A percentile compares a stretch with the other conserved stretches of the same genome.
Conservation (phyloP, 1,140 invertebrate genomes). For the Coenobita brevimanus region DNA sequence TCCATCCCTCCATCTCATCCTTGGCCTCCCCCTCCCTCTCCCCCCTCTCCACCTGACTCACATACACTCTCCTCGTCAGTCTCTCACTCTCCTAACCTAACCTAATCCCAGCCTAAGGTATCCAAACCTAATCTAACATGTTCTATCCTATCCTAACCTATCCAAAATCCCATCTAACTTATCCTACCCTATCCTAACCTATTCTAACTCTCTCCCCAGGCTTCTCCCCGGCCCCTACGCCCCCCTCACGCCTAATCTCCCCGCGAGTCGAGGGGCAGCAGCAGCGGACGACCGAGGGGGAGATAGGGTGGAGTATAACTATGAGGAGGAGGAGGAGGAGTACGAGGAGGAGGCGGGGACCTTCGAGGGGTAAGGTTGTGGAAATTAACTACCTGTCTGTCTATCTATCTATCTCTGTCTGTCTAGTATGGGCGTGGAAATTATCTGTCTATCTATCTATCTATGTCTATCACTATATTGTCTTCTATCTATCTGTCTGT, state of each 20-base stretch:
- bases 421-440: background rate
- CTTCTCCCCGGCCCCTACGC: slow-evolving; percentile 24
- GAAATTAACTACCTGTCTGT: background rate
- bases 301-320: slow-evolving; percentile 7
- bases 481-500: background rate
- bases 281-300: too few relatives aligned
- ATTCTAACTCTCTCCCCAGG: too few relatives aligned
- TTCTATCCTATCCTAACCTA: too few relatives aligned
- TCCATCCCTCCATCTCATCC: too few relatives aligned
- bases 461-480: background rate
- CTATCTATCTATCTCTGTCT: background rate
- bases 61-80: too few relatives aligned
- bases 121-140: too few relatives aligned
- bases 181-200: too few relatives aligned
- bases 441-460: slow-evolving; percentile 23
- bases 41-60: too few relatives aligned
- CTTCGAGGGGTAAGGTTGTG: background rate
- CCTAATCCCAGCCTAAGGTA: too few relatives aligned
- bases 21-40: too few relatives aligned
- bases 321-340: slow-evolving; percentile 20
- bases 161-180: too few relatives aligned
- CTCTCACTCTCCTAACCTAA: too few relatives aligned
- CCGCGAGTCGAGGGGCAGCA: background rate
- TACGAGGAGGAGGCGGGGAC: slow-evolving; percentile 9
- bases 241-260: slow-evolving; percentile 18